These are phyloP conservation scores for Orchestes rusci DNA, from an alignment of 2,888 invertebrate species.

Conservation along the genomic window DNA sequence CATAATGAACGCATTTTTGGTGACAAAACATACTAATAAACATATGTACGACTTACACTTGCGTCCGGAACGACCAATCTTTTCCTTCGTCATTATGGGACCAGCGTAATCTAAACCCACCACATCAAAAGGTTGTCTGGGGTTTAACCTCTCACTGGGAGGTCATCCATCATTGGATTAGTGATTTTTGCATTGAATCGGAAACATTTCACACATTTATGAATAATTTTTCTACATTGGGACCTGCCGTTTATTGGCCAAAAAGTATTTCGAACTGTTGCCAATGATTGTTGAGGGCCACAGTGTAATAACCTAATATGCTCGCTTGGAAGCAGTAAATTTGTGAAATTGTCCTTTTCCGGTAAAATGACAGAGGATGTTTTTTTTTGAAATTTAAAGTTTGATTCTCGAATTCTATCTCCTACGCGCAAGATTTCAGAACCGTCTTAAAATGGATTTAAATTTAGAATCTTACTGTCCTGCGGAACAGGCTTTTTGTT, in stretches of 20 bases:
- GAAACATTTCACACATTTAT: background rate
- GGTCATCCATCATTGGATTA: background rate
- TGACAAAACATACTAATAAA: conserved; percentile 7
- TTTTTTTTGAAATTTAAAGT: background rate
- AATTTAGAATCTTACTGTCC: background rate
- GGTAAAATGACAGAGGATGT: background rate
- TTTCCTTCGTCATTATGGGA: background rate
- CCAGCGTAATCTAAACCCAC: background rate
- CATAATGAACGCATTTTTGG: conserved; percentile 2
- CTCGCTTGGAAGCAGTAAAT: background rate
- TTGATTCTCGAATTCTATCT: background rate
- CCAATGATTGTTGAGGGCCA: background rate
- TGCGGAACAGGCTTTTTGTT: background rate
- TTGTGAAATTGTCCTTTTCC: background rate
- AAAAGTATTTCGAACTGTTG: background rate
- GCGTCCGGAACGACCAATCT: background rate
- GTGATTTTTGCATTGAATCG: background rate
- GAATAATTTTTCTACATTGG: background rate
- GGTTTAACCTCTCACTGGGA: background rate
- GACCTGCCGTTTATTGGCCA: background rate
- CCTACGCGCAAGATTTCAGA: background rate
- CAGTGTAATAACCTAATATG: background rate
- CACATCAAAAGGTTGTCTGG: background rate
- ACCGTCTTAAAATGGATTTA: background rate
- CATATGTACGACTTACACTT: conserved; percentile 4